These are phyloP conservation scores for Nomia melanderi DNA, from an alignment of 1,140 invertebrate genomes.

Conservation along the genomic window DNA sequence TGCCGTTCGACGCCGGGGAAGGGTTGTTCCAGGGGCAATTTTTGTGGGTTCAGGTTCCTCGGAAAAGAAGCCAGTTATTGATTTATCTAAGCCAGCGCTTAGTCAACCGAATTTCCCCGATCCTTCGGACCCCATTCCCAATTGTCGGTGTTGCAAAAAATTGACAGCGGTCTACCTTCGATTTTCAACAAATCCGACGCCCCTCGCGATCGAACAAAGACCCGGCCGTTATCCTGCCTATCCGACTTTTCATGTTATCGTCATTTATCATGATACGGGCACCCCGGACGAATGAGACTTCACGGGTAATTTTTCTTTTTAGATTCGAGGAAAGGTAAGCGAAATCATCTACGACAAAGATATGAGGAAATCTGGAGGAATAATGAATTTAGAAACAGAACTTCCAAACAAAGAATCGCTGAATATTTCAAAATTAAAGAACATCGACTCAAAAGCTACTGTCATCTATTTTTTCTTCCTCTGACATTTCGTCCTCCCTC, in stretches of 20 bases:
- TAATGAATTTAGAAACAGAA: no score
- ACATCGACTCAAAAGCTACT: no score
- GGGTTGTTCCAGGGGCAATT: constrained; percentile 29
- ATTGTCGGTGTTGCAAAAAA: neutral
- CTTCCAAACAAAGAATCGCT: no score
- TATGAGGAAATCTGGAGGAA: no score
- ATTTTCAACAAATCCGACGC: no score
- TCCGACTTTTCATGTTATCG: neutral
- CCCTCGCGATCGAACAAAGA: neutral
- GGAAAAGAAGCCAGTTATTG: constrained; percentile 29
- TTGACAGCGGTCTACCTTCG: neutral
- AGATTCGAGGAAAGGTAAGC: no score
- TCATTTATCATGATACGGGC: neutral
- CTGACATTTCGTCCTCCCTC: no score
- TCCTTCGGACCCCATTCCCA: neutral
- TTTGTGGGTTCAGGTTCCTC: constrained; percentile 23
- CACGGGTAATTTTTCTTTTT: no score
- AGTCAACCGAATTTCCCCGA: constrained; percentile 29
- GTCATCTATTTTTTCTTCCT: no score
- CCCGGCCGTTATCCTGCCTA: neutral
- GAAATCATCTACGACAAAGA: no score
- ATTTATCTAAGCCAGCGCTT: constrained; percentile 32
- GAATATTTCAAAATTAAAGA: no score
- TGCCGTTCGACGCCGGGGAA: constrained; percentile 12
- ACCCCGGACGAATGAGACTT: no score